Evolutionary conservation across 2,113 vertebrate species (phyloP).

Genomic region (Myotis davidii): DNA sequence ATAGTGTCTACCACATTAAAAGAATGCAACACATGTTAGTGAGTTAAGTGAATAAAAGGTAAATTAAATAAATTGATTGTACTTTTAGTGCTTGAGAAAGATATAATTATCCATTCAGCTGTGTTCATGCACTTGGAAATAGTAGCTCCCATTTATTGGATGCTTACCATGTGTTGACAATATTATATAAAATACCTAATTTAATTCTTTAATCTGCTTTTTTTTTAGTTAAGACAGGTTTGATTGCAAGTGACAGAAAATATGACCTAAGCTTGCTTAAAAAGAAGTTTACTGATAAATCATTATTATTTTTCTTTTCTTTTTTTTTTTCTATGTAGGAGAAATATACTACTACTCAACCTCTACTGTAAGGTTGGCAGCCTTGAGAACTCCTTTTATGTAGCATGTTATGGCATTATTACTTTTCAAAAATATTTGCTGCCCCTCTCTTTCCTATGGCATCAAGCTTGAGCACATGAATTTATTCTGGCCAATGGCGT

Average conservation of each 20-base stretch:
- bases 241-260: constrained; percentile 1
- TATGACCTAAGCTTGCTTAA: not conserved
- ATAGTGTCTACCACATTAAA: not conserved
- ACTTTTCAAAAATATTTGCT: not conserved
- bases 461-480: not conserved
- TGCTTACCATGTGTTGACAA: not conserved
- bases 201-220: constrained; percentile 5
- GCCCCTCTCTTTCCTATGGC: not conserved
- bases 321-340: too few species aligned
- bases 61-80: not conserved
- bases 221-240: not conserved
- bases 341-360: too few species aligned
- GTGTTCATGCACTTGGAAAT: constrained; percentile 18
- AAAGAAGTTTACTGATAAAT: not conserved
- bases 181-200: constrained; percentile 19
- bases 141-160: not conserved
- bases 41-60: not conserved
- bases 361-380: too few species aligned
- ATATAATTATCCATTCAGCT: not conserved
- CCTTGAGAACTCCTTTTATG: too few species aligned
- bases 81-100: not conserved
- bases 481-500: not conserved
- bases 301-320: not conserved
- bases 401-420: too few species aligned
- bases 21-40: constrained; percentile 5